Base-by-base conservation (phyloP, 2,797 vertebrate genomes). In the Sciurus vulgaris region DNA sequence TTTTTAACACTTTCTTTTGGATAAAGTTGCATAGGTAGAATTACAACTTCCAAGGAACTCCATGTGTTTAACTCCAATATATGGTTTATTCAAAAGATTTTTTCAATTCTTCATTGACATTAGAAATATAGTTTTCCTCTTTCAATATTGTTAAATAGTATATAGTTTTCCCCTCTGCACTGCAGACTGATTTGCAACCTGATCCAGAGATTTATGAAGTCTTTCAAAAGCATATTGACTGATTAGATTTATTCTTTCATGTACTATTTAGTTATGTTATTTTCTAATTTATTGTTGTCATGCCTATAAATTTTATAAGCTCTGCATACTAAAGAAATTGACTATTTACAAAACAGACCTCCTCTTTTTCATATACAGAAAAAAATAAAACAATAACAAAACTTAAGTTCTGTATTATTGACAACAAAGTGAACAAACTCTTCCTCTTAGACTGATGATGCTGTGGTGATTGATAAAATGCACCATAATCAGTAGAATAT, bases 241-340 rank as follows among this genome's bases (percentile, higher is more conserved):
- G 28, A 59, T 77, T 56, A 15, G 10, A 86, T 65, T 63, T 79
- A 30, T 17, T 26, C 26, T 93, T 67, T 49, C 77, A 63, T 26
- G 7, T 5, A 26, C 12, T 74, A 49, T 79, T 63, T 65, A 2
- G 20, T 86, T 63, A 85, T 89, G 20, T 41, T 70, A 4, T 84
- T 69, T 89, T 87, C 30, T n/a, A 91, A 63, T 85, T 74, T 81
- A 70, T 63, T 86, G 61, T 65, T 86, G 20, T 41, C 76, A 95
- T 89, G 65, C 7, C 59, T 87, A 69, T 10, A 49, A 35, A 44
- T 51, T 83, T 67, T 82, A 2, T 26, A 83, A 84, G 4, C 18
- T 83, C 30, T 24, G 20, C 3, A 69, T 12, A 69, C 54, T 44
- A 63, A 69, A 61, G 11, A 56, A 65, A 12, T 17, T 92, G 41